A percentile compares a stretch with the other conserved stretches of the same genome.
Conservation (phyloP, 2,113 vertebrate genomes). For the Platichthys stellatus region DNA sequence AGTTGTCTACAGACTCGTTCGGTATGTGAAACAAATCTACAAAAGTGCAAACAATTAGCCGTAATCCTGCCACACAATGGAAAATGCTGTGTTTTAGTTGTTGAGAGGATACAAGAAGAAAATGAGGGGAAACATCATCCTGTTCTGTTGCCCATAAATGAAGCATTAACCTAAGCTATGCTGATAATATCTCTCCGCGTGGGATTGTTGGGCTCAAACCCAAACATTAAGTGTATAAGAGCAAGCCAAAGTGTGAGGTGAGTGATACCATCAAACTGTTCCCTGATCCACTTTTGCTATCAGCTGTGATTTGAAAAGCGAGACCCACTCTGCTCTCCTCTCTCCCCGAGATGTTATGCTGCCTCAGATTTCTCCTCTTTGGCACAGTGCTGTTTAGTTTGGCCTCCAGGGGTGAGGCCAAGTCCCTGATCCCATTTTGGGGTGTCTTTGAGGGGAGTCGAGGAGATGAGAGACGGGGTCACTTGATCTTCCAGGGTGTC, state of each 20-base stretch:
- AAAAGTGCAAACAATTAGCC: conserved; percentile 39
- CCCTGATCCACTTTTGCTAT: conserved; percentile 41
- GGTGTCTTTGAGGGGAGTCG: conserved; percentile 54
- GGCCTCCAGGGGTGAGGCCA: conserved; percentile 62
- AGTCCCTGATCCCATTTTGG: conserved; percentile 68
- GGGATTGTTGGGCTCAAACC: conserved; percentile 29
- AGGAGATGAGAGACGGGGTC: conserved; percentile 46
- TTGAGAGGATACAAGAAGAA: conserved; percentile 13
- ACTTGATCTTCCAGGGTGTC: conserved; percentile 55
- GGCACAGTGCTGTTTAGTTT: conserved; percentile 69
- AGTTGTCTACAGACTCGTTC: conserved; percentile 12
- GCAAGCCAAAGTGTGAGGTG: conserved; percentile 44
- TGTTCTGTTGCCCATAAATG: conserved; percentile 32
- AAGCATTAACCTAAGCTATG: conserved; percentile 20
- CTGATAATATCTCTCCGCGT: conserved; percentile 32
- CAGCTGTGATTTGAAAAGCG: conserved; percentile 2
- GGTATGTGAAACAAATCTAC: conserved; percentile 28
- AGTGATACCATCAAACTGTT: conserved; percentile 63
- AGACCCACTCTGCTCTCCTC: too few relatives aligned
- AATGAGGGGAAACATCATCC: conserved; percentile 22
- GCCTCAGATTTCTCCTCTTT: conserved; percentile 65
- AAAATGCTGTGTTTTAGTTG: conserved; percentile 11
- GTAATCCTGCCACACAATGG: conserved; percentile 18
- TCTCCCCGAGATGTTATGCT: conserved; percentile 26
- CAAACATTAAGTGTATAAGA: conserved; percentile 36